A percentile compares a stretch with the other conserved stretches of the same genome.
Evolutionary conservation across 2,888 invertebrate genomes (phyloP).

Genomic region (Chrysolina haemoptera): DNA sequence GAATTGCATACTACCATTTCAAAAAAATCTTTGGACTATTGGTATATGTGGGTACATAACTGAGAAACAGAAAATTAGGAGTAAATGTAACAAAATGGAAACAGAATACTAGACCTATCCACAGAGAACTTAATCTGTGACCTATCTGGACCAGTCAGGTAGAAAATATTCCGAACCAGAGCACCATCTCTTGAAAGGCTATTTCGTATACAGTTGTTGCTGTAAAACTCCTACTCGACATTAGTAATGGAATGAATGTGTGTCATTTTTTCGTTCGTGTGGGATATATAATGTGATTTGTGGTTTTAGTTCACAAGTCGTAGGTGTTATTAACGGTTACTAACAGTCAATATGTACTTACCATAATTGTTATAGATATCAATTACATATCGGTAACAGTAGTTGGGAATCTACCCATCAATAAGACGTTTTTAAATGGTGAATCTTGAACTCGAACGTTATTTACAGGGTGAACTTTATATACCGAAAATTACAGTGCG

Average conservation of each 20-base stretch:
- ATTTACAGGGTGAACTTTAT: no score
- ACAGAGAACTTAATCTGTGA: no score
- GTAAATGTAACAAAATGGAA: not conserved
- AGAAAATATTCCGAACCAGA: not conserved
- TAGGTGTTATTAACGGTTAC: conserved; percentile 1
- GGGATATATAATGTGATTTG: conserved; percentile 11
- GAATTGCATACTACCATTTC: no score
- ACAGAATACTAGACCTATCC: no score
- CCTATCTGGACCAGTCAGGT: not conserved
- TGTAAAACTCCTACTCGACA: conserved; percentile 19
- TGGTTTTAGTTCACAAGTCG: not conserved
- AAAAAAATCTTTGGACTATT: no score
- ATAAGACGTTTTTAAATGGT: no score
- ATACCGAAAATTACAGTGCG: no score
- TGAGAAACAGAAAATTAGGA: not conserved
- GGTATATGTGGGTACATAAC: no score
- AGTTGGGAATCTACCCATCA: no score
- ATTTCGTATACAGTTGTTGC: not conserved
- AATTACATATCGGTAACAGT: no score
- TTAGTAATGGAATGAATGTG: not conserved
- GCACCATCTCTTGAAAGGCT: not conserved
- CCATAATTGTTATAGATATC: not conserved
- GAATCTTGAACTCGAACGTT: no score
- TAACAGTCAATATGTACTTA: not conserved
- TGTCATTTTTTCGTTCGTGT: conserved; percentile 1